Evolutionary conservation across 2,113 vertebrate species (phyloP), one percentile per base, ranked within the genome.

Genomic region (Harpagus bidentatus): DNA sequence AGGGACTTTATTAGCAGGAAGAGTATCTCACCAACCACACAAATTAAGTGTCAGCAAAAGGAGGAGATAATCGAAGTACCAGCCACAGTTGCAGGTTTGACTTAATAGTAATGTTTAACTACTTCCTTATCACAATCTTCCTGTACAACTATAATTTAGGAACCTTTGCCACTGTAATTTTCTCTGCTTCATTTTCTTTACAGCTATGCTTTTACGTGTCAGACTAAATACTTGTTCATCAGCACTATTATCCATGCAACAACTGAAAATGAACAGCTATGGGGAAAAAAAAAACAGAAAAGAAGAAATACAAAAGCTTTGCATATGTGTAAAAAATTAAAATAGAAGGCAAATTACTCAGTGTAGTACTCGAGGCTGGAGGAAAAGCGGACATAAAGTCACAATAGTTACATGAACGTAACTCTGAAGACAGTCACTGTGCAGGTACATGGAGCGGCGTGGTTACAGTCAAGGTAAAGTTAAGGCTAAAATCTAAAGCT

Each of bases 91-190:
- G 95, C 72, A 98, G 89, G 90, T 97, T 92, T 95, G 95, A 86
- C 95, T 93, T 95, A 97, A 97, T 72, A 96, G 93, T 93, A 98
- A 97, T 97, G 88, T 98, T 98, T 98, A 98, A 98, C 98, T 92
- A 95, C 95, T 97, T 97, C 89, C 97, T 98, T 98, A 98, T 98
- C 97, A 93, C 65, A 85, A 55, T 95, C 95, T 95, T 96, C 93
- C 95, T 88, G 82, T 82, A 86, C 95, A 97, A 96, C 96, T 97
- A 80, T 95, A 97, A 97, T 96, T 97, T 92, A 97, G 95, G 82
- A 97, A 97, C 96, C 97, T 98, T 97, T 95, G 97, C 95, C 89
- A 97, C 95, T 96, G 84, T 94, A 96, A 98, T 97, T 97, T 91
- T 94, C 73, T 70, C 73, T 84, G 88, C 83, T 96, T 97, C 92